A percentile compares a stretch with the other conserved stretches of the same genome.
Conservation (phyloP, 2,113 vertebrate species). For the Eupsittula cactorum region DNA sequence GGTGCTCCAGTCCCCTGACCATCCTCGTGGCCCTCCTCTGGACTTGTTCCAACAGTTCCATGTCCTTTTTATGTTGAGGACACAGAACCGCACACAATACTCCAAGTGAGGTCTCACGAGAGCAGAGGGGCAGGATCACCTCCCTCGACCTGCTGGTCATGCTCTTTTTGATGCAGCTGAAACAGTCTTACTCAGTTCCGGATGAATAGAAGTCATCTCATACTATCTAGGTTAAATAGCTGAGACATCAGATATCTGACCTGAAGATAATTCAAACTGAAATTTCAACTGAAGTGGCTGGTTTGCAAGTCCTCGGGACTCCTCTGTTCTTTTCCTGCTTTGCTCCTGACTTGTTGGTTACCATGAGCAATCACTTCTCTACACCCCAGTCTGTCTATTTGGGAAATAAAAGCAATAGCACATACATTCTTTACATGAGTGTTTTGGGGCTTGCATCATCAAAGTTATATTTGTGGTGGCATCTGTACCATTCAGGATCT, state of each 20-base stretch:
- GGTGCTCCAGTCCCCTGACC: no score
- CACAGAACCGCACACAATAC: no score
- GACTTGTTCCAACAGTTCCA: no score
- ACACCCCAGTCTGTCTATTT: background rate
- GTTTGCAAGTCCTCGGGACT: background rate
- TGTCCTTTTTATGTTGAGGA: no score
- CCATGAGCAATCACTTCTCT: background rate
- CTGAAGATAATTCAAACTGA: background rate
- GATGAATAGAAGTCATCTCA: background rate
- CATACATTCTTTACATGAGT: background rate
- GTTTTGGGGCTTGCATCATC: background rate
- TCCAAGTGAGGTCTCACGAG: no score
- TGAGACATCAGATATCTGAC: background rate
- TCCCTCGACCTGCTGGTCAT: no score
- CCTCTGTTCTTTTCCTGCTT: background rate
- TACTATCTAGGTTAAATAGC: background rate
- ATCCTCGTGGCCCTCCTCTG: no score
- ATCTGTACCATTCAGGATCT: fast-evolving
- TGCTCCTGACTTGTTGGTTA: background rate
- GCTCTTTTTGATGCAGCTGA: no score
- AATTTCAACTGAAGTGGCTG: background rate
- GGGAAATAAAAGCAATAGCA: background rate
- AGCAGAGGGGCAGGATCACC: no score
- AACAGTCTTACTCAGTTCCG: background rate
- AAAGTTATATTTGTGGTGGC: background rate